Percentiles rank a stretch among this genome's conserved stretches.
Evolutionary conservation across 2,888 invertebrate genomes (phyloP).

Genomic region (Cephus sareptanus): DNA sequence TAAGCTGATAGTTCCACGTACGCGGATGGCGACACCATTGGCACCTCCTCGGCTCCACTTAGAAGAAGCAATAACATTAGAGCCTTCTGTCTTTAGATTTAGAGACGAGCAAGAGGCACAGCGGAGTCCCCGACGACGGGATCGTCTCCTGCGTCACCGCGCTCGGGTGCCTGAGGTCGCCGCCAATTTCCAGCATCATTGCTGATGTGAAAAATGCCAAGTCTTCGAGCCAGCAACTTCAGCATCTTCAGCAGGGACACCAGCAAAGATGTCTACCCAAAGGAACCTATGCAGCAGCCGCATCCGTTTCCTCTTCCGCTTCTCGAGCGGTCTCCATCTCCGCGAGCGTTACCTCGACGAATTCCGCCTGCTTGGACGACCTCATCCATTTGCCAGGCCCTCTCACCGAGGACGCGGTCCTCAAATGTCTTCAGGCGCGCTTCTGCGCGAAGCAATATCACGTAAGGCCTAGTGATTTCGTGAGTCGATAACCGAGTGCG

Average conservation of each 20-base stretch:
- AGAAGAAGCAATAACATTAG: no score
- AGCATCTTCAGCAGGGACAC: constrained; percentile 30
- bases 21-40: not conserved
- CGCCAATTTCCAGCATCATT: constrained; percentile 59
- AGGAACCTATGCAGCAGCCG: constrained; percentile 18
- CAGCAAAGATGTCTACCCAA: constrained; percentile 53
- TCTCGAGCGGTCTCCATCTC: constrained; percentile 8
- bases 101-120: constrained; percentile 54
- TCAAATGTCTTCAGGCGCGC: constrained; percentile 89
- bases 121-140: constrained; percentile 56
- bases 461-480: constrained; percentile 71
- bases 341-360: constrained; percentile 60
- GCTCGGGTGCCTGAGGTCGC: constrained; percentile 53
- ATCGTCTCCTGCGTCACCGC: constrained; percentile 63
- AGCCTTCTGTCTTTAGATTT: constrained; percentile 42
- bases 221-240: constrained; percentile 57
- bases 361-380: constrained; percentile 76
- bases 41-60: no score
- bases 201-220: constrained; percentile 57
- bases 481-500: not conserved
- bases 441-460: constrained; percentile 89
- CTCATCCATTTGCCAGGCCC: constrained; percentile 93
- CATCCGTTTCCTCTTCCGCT: constrained; percentile 33
- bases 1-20: not conserved
- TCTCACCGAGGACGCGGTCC: constrained; percentile 93